Evolutionary conservation across 1,140 invertebrate genomes (phyloP).

Genomic region (Drosophila jambulina): DNA sequence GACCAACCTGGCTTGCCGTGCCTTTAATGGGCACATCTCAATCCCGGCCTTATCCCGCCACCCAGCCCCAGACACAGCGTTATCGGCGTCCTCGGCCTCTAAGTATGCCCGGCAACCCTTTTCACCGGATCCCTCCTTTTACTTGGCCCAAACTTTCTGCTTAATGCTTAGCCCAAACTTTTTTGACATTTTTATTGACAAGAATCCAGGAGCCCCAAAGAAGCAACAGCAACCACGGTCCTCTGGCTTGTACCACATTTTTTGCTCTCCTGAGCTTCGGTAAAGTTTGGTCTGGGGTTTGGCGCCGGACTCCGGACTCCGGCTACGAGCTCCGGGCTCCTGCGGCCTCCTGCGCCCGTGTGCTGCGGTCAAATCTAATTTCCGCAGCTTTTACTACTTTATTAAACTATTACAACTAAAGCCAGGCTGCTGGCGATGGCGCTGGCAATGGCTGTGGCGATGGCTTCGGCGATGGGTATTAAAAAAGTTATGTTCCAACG

Average conservation of each 20-base stretch:
- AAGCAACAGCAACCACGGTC: constrained; percentile 51
- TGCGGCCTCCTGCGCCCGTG: constrained; percentile 60
- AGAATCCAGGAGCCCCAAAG: constrained; percentile 54
- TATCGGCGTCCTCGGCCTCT: constrained; percentile 7
- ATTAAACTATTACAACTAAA: constrained; percentile 83
- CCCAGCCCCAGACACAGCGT: constrained; percentile 11
- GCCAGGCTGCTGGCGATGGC: constrained; percentile 32
- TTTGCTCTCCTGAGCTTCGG: constrained; percentile 36
- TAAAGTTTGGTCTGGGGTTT: constrained; percentile 64
- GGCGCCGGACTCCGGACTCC: constrained; percentile 3
- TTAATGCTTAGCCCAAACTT: constrained; percentile 79
- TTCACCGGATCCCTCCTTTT: constrained; percentile 40
- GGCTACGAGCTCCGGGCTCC: not conserved
- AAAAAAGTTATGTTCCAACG: constrained; percentile 70
- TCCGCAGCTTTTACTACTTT: constrained; percentile 84
- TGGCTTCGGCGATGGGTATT: constrained; percentile 64
- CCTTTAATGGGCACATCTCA: constrained; percentile 54
- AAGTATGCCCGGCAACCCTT: constrained; percentile 62
- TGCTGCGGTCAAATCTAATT: constrained; percentile 82
- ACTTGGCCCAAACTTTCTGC: constrained; percentile 47
- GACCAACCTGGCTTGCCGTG: constrained; percentile 4
- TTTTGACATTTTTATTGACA: constrained; percentile 84
- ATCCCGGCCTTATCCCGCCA: constrained; percentile 6
- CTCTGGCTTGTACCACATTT: constrained; percentile 38
- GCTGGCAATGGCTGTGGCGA: constrained; percentile 7